phyloP scores from a whole-genome alignment of 1,140 invertebrate species.

The Drosophila trapezifrons region DNA sequence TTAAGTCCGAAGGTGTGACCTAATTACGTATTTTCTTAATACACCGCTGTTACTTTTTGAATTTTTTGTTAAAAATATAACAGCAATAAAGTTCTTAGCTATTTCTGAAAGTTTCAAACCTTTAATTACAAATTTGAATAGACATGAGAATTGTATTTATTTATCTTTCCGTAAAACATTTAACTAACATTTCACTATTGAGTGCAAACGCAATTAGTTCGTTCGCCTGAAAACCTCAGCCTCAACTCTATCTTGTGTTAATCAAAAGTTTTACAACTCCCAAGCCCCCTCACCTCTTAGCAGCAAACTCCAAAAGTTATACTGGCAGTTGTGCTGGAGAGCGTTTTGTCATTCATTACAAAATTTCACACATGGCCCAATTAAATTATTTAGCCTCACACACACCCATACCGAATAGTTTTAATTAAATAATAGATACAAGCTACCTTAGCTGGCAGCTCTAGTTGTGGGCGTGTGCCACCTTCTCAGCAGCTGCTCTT shows the following conservation, averaged over 20 bases:
- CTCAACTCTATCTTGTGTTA: constrained; percentile 55
- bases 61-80: too few species aligned
- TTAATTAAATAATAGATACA: constrained; percentile 75
- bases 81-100: too few species aligned
- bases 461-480: constrained; percentile 53
- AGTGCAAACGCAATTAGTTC: constrained; percentile 57
- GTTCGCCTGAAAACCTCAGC: constrained; percentile 35
- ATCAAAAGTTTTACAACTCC: constrained; percentile 61
- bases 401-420: constrained; percentile 54
- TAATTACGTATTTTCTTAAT: too few species aligned
- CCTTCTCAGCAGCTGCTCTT: constrained; percentile 7
- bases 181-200: constrained; percentile 24
- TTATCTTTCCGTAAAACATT: constrained; percentile 3
- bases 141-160: neutral
- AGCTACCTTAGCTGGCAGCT: constrained; percentile 21
- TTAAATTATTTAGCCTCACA: constrained; percentile 74
- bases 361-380: constrained; percentile 74
- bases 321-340: constrained; percentile 24
- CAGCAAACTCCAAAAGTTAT: constrained; percentile 32
- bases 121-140: neutral
- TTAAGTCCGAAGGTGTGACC: too few species aligned
- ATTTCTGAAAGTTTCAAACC: too few species aligned
- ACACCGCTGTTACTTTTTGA: too few species aligned
- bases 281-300: neutral
- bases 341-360: constrained; percentile 63